These are phyloP conservation scores for Scaptomyza polygonia DNA, from an alignment of 2,888 invertebrate species.

Conservation along the genomic window DNA sequence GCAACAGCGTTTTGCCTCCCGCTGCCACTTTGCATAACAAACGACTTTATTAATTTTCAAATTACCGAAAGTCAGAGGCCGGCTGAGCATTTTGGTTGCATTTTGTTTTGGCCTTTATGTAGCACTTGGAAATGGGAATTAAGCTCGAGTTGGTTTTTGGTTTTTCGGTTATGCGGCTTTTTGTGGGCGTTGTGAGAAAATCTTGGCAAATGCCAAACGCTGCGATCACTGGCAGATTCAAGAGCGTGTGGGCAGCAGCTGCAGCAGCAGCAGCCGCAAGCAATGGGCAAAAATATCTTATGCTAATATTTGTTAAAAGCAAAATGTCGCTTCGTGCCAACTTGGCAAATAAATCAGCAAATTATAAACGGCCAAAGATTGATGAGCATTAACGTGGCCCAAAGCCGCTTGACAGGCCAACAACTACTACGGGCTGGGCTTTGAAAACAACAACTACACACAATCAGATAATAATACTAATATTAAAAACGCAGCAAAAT, in stretches of 20 bases:
- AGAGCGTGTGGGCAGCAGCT: constrained; percentile 67
- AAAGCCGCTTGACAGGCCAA: constrained; percentile 41
- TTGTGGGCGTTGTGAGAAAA: constrained; percentile 78
- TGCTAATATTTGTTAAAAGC: constrained; percentile 75
- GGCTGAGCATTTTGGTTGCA: constrained; percentile 68
- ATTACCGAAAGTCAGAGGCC: constrained; percentile 79
- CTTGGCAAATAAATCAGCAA: constrained; percentile 71
- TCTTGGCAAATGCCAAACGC: constrained; percentile 68
- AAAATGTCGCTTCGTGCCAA: constrained; percentile 74
- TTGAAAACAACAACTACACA: constrained; percentile 2
- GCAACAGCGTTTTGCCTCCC: constrained; percentile 51
- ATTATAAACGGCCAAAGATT: constrained; percentile 71
- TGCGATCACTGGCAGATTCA: constrained; percentile 39
- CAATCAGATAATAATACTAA: not conserved
- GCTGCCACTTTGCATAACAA: constrained; percentile 78
- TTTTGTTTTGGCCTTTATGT: constrained; percentile 73
- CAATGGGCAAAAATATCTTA: constrained; percentile 57
- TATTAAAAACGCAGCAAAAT: constrained; percentile 38
- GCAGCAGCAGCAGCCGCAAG: constrained; percentile 58
- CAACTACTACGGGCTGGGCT: constrained; percentile 29
- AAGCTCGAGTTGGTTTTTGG: constrained; percentile 44
- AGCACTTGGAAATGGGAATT: constrained; percentile 67
- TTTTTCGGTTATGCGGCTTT: constrained; percentile 10
- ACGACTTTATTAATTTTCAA: constrained; percentile 80
- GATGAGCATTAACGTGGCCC: constrained; percentile 60